Evolutionary conservation across 23 tunicate species (phyloP).

Genomic region (Corella eumyota): DNA sequence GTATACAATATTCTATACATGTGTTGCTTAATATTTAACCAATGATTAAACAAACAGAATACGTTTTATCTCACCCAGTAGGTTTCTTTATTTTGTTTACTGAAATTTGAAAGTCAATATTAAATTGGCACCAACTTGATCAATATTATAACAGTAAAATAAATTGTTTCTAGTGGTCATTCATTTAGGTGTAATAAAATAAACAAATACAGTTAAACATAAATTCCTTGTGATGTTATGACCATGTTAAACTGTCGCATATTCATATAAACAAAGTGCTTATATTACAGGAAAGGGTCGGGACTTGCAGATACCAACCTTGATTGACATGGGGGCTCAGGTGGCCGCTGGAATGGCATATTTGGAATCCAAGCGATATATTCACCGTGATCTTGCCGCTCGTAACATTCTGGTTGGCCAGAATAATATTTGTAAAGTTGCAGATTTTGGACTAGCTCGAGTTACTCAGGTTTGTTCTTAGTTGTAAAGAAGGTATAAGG

Average conservation of each 20-base stretch:
- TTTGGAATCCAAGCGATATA: constrained; percentile 69
- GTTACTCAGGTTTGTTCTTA: constrained; percentile 45
- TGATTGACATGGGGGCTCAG: constrained; percentile 88
- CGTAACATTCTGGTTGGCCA: constrained; percentile 84
- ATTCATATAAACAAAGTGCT: too few relatives aligned
- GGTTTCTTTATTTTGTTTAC: too few relatives aligned
- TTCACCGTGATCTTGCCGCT: constrained; percentile 94
- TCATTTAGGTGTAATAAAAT: too few relatives aligned
- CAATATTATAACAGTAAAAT: too few relatives aligned
- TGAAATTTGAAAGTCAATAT: too few relatives aligned
- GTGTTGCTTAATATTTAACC: not conserved
- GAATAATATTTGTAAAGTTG: constrained; percentile 94
- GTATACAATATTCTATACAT: constrained; percentile 1
- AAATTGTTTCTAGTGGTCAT: too few relatives aligned
- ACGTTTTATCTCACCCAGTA: not conserved
- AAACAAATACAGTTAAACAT: too few relatives aligned
- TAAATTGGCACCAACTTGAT: too few relatives aligned
- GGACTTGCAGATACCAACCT: constrained; percentile 26
- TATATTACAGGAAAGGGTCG: constrained; percentile 52
- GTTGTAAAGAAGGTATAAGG: not conserved
- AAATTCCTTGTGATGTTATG: too few relatives aligned
- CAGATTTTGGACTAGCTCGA: constrained; percentile 92
- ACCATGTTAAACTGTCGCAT: too few relatives aligned
- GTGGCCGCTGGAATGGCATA: constrained; percentile 96
- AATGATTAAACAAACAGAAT: not conserved